Evolutionary conservation across 2,797 vertebrate species (phyloP).

Genomic region (Peromyscus nudipes): DNA sequence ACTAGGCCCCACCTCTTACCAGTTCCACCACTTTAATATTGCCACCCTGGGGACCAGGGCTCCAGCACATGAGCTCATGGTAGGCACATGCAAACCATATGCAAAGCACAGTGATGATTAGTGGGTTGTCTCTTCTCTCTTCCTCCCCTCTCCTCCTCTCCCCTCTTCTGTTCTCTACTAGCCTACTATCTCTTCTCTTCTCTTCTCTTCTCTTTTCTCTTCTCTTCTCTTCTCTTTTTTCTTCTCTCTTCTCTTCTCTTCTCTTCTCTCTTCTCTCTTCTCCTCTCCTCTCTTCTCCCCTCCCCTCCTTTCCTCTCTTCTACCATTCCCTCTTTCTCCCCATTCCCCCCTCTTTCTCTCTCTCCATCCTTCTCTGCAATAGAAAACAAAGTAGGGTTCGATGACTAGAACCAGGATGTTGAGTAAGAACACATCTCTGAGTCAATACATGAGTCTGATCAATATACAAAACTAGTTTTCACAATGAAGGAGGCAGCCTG

Average conservation of each 20-base stretch:
- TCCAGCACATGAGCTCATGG: not conserved
- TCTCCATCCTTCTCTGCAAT: not conserved
- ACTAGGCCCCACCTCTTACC: not conserved
- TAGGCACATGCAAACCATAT: not conserved
- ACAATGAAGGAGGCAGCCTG: not conserved
- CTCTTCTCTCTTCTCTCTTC: too few species aligned
- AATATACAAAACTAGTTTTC: not conserved
- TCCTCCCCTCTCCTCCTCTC: not conserved
- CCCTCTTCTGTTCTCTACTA: not conserved
- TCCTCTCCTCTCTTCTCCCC: too few species aligned
- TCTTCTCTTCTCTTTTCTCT: not conserved
- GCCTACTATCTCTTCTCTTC: not conserved
- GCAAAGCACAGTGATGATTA: not conserved
- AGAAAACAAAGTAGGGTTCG: not conserved
- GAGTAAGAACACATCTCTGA: not conserved
- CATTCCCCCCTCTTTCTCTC: not conserved
- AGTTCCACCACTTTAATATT: not conserved
- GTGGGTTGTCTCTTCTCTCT: not conserved
- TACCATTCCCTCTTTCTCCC: not conserved
- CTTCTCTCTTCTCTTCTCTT: too few species aligned
- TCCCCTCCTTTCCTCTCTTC: too few species aligned
- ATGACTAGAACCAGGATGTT: not conserved
- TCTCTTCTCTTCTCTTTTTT: not conserved
- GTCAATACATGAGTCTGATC: not conserved
- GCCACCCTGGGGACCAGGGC: not conserved